A percentile compares a stretch with the other conserved stretches of the same genome.
phyloP scores from a whole-genome alignment of 2,888 invertebrate species.

The Julus scandinavius region DNA sequence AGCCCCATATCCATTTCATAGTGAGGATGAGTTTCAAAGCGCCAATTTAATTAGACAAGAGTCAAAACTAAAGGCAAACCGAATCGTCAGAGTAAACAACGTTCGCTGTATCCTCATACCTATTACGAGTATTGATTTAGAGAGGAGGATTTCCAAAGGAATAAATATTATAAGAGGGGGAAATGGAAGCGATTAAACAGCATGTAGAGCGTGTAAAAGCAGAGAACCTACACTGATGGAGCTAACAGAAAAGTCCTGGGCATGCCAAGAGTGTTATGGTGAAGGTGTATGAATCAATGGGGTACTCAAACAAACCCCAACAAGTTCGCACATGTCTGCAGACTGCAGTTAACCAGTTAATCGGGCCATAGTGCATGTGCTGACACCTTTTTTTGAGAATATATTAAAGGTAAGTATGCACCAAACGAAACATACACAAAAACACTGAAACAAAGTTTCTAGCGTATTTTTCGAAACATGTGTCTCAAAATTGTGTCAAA shows the following conservation, averaged over 20 bases:
- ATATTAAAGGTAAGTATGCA: too few relatives aligned
- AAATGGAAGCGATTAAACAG: not conserved
- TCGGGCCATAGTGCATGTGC: too few relatives aligned
- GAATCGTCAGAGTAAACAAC: not conserved
- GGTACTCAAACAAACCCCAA: too few relatives aligned
- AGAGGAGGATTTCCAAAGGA: not conserved
- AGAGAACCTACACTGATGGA: not conserved
- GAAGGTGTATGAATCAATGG: too few relatives aligned
- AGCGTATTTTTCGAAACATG: too few relatives aligned
- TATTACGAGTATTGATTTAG: constrained; percentile 31
- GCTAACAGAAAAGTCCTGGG: not conserved
- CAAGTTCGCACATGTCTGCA: too few relatives aligned
- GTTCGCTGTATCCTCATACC: not conserved
- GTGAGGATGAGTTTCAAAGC: constrained; percentile 9
- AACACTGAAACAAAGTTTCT: too few relatives aligned
- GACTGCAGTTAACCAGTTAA: too few relatives aligned
- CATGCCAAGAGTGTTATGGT: too few relatives aligned
- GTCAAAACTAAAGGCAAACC: constrained; percentile 42
- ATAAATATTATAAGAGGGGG: constrained; percentile 33
- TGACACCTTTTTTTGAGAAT: too few relatives aligned
- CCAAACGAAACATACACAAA: too few relatives aligned
- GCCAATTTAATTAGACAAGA: constrained; percentile 11
- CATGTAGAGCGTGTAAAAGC: not conserved
- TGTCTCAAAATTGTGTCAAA: too few relatives aligned
- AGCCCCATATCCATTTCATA: not conserved